These are phyloP conservation scores for Rhopalosiphum maidis DNA, from an alignment of 1,140 invertebrate genomes.

Conservation along the genomic window DNA sequence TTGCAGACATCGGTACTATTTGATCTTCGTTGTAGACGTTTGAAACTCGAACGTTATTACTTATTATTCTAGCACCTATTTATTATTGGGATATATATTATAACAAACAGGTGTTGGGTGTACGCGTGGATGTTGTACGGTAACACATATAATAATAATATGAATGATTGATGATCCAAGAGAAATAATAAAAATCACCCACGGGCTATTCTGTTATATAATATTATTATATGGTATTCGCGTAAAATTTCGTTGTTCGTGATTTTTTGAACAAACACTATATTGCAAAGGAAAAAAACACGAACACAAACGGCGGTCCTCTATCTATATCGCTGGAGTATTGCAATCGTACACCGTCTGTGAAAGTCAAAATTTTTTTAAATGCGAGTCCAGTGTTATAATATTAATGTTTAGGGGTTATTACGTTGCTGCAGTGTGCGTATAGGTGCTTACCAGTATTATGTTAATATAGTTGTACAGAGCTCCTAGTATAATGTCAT, in stretches of 20 bases:
- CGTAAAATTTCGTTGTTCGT: not conserved
- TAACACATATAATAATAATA: not conserved
- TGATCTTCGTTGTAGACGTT: not conserved
- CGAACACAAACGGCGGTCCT: too few species aligned
- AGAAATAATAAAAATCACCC: not conserved
- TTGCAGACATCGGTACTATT: not conserved
- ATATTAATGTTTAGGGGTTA: too few species aligned
- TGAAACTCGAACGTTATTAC: not conserved
- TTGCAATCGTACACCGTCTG: too few species aligned
- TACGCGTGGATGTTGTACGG: not conserved
- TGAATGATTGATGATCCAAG: not conserved
- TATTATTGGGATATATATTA: not conserved
- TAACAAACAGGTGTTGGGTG: not conserved
- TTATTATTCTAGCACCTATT: not conserved
- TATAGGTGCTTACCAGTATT: too few species aligned
- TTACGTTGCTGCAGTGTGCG: too few species aligned
- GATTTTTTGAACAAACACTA: not conserved
- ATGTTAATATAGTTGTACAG: too few species aligned
- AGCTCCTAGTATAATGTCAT: too few species aligned
- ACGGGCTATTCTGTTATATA: not conserved
- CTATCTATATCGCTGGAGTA: too few species aligned
- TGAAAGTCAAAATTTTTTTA: too few species aligned
- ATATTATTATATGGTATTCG: not conserved
- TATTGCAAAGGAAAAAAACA: too few species aligned
- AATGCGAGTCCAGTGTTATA: too few species aligned